phyloP scores from a whole-genome alignment of 2,113 vertebrate species.

The Numida meleagris region DNA sequence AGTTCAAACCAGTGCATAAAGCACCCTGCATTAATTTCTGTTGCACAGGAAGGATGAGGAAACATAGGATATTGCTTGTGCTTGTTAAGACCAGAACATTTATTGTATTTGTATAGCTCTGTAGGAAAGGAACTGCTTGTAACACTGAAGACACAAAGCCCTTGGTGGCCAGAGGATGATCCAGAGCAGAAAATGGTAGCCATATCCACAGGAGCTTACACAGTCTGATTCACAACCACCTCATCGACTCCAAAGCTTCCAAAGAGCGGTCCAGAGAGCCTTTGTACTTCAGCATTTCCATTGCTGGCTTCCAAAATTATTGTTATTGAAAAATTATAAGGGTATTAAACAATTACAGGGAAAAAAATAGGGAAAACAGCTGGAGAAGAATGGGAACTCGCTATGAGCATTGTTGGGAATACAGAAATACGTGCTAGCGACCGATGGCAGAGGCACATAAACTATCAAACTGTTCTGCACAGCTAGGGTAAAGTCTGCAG shows the following conservation, averaged over 20 bases:
- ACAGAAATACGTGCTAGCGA: not conserved
- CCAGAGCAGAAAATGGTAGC: not conserved
- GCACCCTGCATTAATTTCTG: not conserved
- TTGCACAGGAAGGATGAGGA: not conserved
- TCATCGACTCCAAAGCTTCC: accelerated
- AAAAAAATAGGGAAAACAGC: accelerated
- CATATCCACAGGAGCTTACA: accelerated
- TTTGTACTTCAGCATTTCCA: not conserved
- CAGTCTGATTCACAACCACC: not conserved
- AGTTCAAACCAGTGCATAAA: accelerated
- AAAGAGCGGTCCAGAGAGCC: not conserved
- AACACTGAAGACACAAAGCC: not conserved
- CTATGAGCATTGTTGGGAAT: not conserved
- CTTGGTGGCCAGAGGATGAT: not conserved
- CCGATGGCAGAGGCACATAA: constrained; percentile 10
- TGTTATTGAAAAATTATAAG: not conserved
- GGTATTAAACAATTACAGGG: not conserved
- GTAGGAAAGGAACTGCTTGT: not conserved
- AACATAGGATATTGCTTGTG: not conserved
- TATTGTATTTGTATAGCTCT: not conserved
- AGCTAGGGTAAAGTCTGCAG: constrained; percentile 45
- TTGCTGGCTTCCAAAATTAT: not conserved
- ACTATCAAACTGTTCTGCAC: constrained; percentile 41
- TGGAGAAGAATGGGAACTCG: not conserved
- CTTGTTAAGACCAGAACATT: not conserved